Percentiles rank a stretch among this genome's conserved stretches.
phyloP scores from a whole-genome alignment of 2,113 vertebrate species.

The Phylloscopus trochilus region DNA sequence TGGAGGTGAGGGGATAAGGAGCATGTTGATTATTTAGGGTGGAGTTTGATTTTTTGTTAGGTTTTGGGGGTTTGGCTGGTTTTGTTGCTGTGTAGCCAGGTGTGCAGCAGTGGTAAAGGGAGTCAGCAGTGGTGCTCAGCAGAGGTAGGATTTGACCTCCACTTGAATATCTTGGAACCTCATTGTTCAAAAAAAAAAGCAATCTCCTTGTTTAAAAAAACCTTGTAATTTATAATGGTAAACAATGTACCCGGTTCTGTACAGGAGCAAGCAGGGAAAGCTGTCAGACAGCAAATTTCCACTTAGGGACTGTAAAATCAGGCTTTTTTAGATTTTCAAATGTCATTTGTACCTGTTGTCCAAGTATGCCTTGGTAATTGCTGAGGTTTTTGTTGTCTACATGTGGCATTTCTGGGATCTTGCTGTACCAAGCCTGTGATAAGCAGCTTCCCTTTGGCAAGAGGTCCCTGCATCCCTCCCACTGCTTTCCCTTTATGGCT shows the following conservation, averaged over 20 bases:
- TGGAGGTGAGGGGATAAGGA: not conserved
- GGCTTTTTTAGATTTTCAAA: not conserved
- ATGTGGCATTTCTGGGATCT: not conserved
- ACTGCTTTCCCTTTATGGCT: slow-evolving; percentile 29
- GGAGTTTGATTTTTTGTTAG: not conserved
- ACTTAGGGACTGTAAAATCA: not conserved
- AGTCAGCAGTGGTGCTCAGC: not conserved
- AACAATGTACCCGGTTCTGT: not conserved
- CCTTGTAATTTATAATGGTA: not conserved
- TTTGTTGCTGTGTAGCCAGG: not conserved
- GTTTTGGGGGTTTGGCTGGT: accelerated
- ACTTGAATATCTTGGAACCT: not conserved
- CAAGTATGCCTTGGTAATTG: not conserved
- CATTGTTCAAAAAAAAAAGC: not conserved
- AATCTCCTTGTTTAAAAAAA: not conserved
- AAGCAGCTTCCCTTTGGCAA: slow-evolving; percentile 46
- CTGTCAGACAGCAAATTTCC: not conserved
- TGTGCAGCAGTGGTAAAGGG: not conserved
- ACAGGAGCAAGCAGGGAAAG: not conserved
- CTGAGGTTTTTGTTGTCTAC: not conserved
- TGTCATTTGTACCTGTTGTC: not conserved
- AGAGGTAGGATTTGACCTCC: not conserved
- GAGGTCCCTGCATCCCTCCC: not conserved
- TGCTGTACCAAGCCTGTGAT: not conserved
- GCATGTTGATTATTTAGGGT: not conserved